phyloP scores from a whole-genome alignment of 2,113 vertebrate genomes.

The Pipra filicauda region DNA sequence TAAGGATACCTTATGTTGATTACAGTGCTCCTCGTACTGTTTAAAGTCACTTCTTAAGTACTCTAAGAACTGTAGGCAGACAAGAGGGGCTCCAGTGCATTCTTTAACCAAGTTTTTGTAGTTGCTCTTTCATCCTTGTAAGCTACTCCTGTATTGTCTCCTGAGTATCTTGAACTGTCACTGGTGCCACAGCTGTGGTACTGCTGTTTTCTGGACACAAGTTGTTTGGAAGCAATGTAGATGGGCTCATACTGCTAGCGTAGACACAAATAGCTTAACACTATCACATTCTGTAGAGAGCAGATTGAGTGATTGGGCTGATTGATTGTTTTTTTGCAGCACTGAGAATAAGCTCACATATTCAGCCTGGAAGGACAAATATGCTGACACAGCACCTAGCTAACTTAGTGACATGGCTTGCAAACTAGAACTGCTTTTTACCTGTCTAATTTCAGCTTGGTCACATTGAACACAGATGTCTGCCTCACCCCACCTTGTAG shows the following conservation, averaged over 20 bases:
- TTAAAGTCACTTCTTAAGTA: not conserved
- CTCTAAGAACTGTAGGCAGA: not conserved
- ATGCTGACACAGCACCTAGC: not conserved
- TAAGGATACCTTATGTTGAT: not conserved
- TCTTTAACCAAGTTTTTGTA: not conserved
- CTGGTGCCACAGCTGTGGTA: not conserved
- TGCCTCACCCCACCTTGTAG: not conserved
- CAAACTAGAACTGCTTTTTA: not conserved
- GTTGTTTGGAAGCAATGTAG: not conserved
- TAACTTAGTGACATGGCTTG: not conserved
- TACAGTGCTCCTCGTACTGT: not conserved
- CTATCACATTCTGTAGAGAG: not conserved
- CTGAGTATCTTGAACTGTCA: not conserved
- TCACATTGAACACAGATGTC: accelerated
- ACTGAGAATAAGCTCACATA: not conserved
- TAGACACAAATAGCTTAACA: not conserved
- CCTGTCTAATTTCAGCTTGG: not conserved
- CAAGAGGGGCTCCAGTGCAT: not conserved
- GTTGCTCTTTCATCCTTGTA: not conserved
- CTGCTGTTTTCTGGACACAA: not conserved
- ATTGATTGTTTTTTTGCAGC: not conserved
- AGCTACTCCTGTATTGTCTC: not conserved
- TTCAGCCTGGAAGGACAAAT: not conserved
- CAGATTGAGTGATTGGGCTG: not conserved
- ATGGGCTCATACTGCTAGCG: not conserved